These are phyloP conservation scores for Sminthopsis crassicaudata DNA, from an alignment of 2,113 vertebrate genomes.

Conservation along the genomic window DNA sequence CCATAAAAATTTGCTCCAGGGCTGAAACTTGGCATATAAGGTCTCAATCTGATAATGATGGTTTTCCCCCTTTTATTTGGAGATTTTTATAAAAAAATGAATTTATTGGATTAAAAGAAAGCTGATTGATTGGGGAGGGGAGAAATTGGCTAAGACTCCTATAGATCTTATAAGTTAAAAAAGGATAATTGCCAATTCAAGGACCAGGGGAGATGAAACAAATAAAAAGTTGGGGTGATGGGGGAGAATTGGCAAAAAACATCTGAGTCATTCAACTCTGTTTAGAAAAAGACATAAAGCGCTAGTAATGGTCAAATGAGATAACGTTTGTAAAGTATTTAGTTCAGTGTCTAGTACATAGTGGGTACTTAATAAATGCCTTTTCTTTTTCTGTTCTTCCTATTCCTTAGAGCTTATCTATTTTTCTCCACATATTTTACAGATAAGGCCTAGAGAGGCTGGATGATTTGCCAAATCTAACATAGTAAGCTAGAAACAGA, in stretches of 20 bases:
- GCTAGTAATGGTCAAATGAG: not conserved
- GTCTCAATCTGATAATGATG: not conserved
- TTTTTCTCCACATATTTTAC: not conserved
- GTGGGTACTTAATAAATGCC: not conserved
- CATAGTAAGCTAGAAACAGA: not conserved
- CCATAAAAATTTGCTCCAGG: slow-evolving; percentile 51
- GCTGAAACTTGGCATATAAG: slow-evolving; percentile 20
- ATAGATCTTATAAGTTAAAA: not conserved
- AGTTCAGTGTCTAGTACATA: not conserved
- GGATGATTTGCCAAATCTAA: not conserved
- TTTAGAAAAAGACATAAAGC: not conserved
- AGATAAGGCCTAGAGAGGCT: not conserved
- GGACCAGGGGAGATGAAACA: not conserved
- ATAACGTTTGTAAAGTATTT: not conserved
- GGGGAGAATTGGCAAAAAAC: not conserved
- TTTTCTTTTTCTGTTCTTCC: not conserved
- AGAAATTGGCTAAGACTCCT: not conserved
- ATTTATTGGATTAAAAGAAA: slow-evolving; percentile 28
- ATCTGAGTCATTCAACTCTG: not conserved
- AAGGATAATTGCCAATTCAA: not conserved
- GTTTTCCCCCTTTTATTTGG: not conserved
- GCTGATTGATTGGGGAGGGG: not conserved
- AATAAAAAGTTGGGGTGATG: not conserved
- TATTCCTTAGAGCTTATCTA: not conserved
- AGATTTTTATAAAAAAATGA: slow-evolving; percentile 12